phyloP scores from a whole-genome alignment of 23 tunicate species.

The Clavelina lepadiformis region DNA sequence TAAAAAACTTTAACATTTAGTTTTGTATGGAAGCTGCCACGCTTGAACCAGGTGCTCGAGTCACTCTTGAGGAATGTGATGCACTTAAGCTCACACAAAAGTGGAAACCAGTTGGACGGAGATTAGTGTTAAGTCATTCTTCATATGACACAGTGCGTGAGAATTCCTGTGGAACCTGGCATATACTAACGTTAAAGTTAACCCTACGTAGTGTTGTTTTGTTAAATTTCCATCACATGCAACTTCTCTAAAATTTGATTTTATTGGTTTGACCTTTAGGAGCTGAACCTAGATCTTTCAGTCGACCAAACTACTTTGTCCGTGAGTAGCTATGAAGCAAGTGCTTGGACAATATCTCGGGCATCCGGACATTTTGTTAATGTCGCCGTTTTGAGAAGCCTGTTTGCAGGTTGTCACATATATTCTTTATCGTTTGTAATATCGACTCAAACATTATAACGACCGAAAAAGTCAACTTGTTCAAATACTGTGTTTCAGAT shows the following conservation, averaged over 20 bases:
- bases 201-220: too few relatives aligned
- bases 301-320: neutral
- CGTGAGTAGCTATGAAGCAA: constrained; percentile 13
- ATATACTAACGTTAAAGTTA: too few relatives aligned
- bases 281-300: constrained; percentile 47
- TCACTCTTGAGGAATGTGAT: constrained; percentile 23
- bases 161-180: too few relatives aligned
- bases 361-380: constrained; percentile 41
- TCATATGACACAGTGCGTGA: too few relatives aligned
- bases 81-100: constrained; percentile 44
- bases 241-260: too few relatives aligned
- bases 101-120: constrained; percentile 32
- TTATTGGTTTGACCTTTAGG: too few relatives aligned
- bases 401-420: constrained; percentile 44
- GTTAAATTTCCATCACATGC: too few relatives aligned
- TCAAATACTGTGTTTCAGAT: constrained; percentile 27
- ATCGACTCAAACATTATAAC: too few relatives aligned
- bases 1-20: too few relatives aligned
- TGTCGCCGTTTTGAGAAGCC: constrained; percentile 34
- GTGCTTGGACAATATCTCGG: constrained; percentile 46
- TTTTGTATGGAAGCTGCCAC: constrained; percentile 45
- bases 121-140: too few relatives aligned
- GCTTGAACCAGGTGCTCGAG: constrained; percentile 22
- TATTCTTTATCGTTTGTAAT: too few relatives aligned
- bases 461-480: too few relatives aligned